Conservation (phyloP, 1,140 invertebrate species). For the Drosophila kikkawai region DNA sequence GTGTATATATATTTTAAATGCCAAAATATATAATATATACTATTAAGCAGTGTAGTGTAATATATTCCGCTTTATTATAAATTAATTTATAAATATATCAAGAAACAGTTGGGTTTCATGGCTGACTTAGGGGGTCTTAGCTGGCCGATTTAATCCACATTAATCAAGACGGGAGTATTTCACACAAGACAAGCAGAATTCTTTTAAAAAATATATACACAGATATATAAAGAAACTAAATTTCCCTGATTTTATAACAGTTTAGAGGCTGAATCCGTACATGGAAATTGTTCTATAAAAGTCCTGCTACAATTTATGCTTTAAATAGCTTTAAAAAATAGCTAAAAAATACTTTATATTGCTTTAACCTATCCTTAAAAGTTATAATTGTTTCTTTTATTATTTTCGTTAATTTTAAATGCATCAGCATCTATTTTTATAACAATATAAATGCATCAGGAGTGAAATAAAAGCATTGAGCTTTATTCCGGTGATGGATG, state of each 20-base stretch:
- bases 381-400: not conserved
- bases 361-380: not conserved
- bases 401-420: not conserved
- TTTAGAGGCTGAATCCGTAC: not conserved
- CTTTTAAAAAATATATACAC: not conserved
- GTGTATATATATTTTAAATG: not conserved
- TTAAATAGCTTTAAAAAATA: not conserved
- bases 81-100: not conserved
- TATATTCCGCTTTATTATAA: not conserved
- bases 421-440: not conserved
- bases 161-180: not conserved
- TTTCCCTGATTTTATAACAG: not conserved
- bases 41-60: not conserved
- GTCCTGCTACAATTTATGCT: not conserved
- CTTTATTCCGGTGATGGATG: constrained; percentile 3
- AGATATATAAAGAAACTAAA: not conserved
- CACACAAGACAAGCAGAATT: not conserved
- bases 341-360: not conserved
- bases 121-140: not conserved
- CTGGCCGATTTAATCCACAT: not conserved
- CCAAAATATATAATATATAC: not conserved
- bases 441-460: not conserved
- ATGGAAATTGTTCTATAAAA: not conserved
- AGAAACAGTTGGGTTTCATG: not conserved
- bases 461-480: not conserved